These are phyloP conservation scores for Sander lucioperca DNA, from an alignment of 2,113 vertebrate genomes.

Conservation along the genomic window DNA sequence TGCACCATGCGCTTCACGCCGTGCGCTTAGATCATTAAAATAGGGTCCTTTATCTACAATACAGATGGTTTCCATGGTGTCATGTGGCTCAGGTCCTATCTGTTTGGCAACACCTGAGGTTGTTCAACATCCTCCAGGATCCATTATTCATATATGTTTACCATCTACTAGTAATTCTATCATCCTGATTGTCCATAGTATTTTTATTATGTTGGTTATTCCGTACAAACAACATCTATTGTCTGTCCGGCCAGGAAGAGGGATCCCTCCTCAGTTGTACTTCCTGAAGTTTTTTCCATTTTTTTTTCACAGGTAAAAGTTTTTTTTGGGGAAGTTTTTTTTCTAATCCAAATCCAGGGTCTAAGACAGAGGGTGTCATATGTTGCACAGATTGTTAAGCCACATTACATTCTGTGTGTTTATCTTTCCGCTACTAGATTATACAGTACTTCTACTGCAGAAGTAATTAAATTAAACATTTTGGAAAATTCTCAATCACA, in stretches of 20 bases:
- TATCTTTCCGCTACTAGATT: neutral
- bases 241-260: neutral
- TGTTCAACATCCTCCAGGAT: neutral
- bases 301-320: no score
- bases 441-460: neutral
- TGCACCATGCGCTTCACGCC: no score
- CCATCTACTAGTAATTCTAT: neutral
- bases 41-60: conserved; percentile 4
- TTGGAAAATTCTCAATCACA: neutral
- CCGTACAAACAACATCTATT: neutral
- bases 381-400: no score
- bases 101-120: neutral
- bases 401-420: neutral
- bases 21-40: no score
- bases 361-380: no score
- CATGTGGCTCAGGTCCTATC: neutral
- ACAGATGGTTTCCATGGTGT: neutral
- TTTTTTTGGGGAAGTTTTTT: no score
- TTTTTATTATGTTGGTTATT: neutral
- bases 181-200: neutral
- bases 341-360: no score
- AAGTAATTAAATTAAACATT: neutral
- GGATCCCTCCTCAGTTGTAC: neutral
- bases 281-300: no score
- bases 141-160: neutral